Evolutionary conservation across 2,888 invertebrate genomes (phyloP).

Genomic region (Ormyrus thymus): DNA sequence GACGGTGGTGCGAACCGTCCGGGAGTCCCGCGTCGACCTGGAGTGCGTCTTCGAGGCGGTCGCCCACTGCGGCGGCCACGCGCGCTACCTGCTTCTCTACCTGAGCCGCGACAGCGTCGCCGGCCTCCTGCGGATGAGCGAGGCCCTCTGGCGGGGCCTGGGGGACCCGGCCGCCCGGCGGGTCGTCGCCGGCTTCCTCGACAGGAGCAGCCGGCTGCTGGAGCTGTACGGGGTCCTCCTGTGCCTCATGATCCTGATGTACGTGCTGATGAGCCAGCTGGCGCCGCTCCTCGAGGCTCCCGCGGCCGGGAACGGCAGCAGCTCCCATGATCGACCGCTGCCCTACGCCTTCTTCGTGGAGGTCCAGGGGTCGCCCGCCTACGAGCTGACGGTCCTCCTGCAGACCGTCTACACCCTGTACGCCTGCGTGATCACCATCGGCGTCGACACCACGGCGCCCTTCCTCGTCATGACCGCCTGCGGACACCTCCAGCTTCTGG

Average conservation of each 20-base stretch:
- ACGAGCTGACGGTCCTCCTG: no score
- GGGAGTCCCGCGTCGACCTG: neutral
- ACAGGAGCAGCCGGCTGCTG: neutral
- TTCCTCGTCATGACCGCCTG: no score
- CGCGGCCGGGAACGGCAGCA: no score
- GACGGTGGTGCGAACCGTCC: neutral
- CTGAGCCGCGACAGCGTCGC: neutral
- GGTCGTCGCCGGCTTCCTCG: neutral
- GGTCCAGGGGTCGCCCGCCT: no score
- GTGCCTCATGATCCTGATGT: slow-evolving; percentile 4
- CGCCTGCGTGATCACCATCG: no score
- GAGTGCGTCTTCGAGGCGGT: slow-evolving; percentile 15
- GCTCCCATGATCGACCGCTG: no score
- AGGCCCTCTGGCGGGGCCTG: neutral
- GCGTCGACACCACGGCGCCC: no score
- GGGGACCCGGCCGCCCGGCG: neutral
- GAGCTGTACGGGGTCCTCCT: neutral
- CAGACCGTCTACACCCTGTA: no score
- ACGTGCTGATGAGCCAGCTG: neutral
- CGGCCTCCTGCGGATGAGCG: neutral
- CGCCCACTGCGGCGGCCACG: slow-evolving; percentile 12
- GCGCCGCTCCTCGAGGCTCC: neutral
- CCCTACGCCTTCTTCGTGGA: no score
- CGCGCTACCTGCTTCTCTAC: neutral
- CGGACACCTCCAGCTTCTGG: no score